Conservation (phyloP, 1,140 invertebrate genomes). For the Ooceraea biroi region DNA sequence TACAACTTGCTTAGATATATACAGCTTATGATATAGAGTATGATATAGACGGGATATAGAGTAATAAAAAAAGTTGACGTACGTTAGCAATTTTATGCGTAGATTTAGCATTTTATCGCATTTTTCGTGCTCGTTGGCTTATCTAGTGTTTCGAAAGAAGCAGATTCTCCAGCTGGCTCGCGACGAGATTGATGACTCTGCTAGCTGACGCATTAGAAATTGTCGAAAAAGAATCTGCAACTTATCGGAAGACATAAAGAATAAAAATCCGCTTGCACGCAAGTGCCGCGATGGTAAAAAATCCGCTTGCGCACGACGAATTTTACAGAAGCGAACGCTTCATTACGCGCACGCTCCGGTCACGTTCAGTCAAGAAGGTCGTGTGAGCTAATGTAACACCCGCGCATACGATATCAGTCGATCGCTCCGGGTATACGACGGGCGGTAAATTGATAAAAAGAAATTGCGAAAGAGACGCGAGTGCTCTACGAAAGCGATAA, state of each 20-base stretch:
- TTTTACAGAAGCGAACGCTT: slow-evolving; percentile 30
- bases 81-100: slow-evolving; percentile 18
- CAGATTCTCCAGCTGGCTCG: slow-evolving; percentile 21
- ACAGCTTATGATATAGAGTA: background rate
- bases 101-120: slow-evolving; percentile 32
- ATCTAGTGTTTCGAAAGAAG: slow-evolving; percentile 52
- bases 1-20: background rate
- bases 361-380: slow-evolving; percentile 42
- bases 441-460: slow-evolving; percentile 53
- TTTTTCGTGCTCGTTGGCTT: slow-evolving; percentile 44
- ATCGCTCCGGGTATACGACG: slow-evolving; percentile 18
- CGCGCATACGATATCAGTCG: slow-evolving; percentile 45
- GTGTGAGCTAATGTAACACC: slow-evolving; percentile 47
- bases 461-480: slow-evolving; percentile 49
- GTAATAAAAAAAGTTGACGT: slow-evolving; percentile 8
- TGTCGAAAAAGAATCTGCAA: slow-evolving; percentile 42
- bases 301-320: slow-evolving; percentile 47
- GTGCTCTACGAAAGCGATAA: slow-evolving; percentile 39
- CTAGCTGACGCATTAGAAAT: slow-evolving; percentile 50
- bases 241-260: slow-evolving; percentile 45
- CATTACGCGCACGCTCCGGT: slow-evolving; percentile 29
- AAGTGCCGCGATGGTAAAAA: background rate
- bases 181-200: slow-evolving; percentile 38
- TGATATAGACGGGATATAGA: no score
- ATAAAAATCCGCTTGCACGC: slow-evolving; percentile 35